Conservation (phyloP, 1,140 invertebrate species). For the Eueides isabella region DNA sequence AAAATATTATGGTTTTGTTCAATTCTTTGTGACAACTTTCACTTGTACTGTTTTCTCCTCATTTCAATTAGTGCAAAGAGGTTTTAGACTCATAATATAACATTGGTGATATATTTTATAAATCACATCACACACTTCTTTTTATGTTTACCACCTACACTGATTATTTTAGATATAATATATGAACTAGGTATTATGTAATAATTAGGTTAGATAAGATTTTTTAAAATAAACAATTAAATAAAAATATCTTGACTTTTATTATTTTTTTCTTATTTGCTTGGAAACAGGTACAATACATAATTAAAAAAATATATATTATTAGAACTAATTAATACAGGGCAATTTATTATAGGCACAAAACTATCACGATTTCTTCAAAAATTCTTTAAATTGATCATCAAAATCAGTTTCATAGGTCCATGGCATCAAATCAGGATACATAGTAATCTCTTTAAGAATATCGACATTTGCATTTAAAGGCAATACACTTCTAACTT, state of each 20-base stretch:
- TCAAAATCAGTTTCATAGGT: constrained; percentile 75
- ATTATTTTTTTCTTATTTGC: constrained; percentile 14
- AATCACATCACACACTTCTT: constrained; percentile 3
- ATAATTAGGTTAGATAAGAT: neutral
- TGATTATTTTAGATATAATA: neutral
- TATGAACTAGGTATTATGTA: constrained; percentile 1
- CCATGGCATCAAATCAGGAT: constrained; percentile 74
- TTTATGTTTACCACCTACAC: neutral
- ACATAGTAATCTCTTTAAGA: constrained; percentile 63
- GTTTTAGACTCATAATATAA: neutral
- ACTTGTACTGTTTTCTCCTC: neutral
- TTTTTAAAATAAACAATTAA: constrained; percentile 10
- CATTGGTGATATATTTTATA: constrained; percentile 8
- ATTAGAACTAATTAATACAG: neutral
- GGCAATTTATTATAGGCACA: neutral
- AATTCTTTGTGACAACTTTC: neutral
- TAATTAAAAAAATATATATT: neutral
- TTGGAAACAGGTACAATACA: constrained; percentile 16
- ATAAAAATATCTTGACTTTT: constrained; percentile 9
- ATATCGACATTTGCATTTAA: constrained; percentile 65
- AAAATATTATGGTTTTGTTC: neutral
- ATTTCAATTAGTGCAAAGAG: neutral
- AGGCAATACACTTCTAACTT: constrained; percentile 76
- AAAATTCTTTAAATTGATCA: constrained; percentile 70
- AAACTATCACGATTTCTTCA: constrained; percentile 48